These are phyloP conservation scores for Odontamblyopus lacepedii DNA, from an alignment of 2,797 vertebrate genomes.

Conservation along the genomic window DNA sequence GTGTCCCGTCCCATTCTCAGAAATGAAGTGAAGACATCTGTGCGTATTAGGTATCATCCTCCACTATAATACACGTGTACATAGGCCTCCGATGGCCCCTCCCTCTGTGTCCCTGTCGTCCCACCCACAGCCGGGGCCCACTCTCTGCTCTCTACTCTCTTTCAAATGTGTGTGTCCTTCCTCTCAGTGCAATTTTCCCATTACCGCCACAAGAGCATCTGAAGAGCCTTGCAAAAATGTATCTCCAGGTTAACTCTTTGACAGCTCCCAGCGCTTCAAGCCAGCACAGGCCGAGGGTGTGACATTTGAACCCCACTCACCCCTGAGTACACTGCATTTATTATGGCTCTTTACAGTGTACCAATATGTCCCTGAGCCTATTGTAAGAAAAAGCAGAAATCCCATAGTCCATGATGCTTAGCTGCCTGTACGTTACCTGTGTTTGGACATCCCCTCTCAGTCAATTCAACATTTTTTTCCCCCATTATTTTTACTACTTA, in stretches of 20 bases:
- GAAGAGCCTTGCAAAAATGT: slow-evolving; percentile 93
- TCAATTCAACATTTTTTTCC: too few species aligned
- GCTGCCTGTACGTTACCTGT: too few species aligned
- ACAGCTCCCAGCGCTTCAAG: slow-evolving; percentile 26
- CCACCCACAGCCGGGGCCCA: slow-evolving; percentile 53
- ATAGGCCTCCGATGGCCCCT: slow-evolving; percentile 46
- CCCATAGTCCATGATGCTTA: too few species aligned
- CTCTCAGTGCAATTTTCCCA: slow-evolving; percentile 97
- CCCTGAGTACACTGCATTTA: background rate
- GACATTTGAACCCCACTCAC: background rate
- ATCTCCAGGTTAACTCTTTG: slow-evolving; percentile 86
- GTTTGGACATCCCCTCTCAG: too few species aligned
- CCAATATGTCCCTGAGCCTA: too few species aligned
- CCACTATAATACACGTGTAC: background rate
- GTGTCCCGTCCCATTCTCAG: too few species aligned
- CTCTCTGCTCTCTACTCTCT: slow-evolving; percentile 84
- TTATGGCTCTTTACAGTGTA: background rate
- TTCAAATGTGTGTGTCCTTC: slow-evolving; percentile 99
- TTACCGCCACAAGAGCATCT: slow-evolving; percentile 91
- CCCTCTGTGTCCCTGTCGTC: slow-evolving; percentile 47
- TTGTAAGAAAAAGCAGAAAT: too few species aligned
- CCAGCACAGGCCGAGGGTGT: slow-evolving; percentile 8
- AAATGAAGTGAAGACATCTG: too few species aligned
- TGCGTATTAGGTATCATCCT: too few species aligned
- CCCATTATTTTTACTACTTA: too few species aligned